phyloP scores from a whole-genome alignment of 2,888 invertebrate genomes.

The Drosophila helvetica region DNA sequence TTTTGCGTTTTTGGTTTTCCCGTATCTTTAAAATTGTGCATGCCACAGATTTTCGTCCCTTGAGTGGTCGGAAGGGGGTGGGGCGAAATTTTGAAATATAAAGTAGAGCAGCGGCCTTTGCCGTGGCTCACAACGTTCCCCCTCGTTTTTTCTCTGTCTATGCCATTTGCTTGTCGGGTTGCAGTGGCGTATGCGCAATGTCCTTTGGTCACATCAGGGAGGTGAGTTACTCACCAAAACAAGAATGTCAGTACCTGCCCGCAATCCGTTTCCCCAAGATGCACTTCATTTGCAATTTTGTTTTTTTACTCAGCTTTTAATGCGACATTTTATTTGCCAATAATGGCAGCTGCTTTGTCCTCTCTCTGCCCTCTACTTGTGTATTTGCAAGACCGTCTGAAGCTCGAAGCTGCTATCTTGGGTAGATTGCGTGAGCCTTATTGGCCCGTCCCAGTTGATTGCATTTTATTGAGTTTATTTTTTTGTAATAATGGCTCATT shows the following conservation, averaged over 20 bases:
- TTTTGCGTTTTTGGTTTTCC: too few species aligned
- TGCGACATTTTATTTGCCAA: slow-evolving; percentile 37
- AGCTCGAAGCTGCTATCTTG: neutral
- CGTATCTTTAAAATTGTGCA: too few species aligned
- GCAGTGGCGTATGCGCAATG: slow-evolving; percentile 40
- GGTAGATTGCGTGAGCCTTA: slow-evolving; percentile 14
- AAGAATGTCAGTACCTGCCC: slow-evolving; percentile 13
- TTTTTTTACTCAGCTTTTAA: slow-evolving; percentile 28
- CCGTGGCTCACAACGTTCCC: too few species aligned
- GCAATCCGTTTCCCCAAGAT: slow-evolving; percentile 18
- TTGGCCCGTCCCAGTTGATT: slow-evolving; percentile 16
- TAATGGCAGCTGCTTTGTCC: slow-evolving; percentile 12
- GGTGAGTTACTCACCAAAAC: slow-evolving; percentile 5
- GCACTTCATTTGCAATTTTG: slow-evolving; percentile 42
- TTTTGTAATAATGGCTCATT: slow-evolving; percentile 22
- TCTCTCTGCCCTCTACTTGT: neutral
- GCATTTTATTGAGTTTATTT: slow-evolving; percentile 33
- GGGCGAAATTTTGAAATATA: too few species aligned
- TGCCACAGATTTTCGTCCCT: too few species aligned
- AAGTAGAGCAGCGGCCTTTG: too few species aligned
- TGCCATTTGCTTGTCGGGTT: slow-evolving; percentile 4
- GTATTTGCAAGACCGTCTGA: slow-evolving; percentile 36
- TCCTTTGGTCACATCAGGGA: slow-evolving; percentile 21
- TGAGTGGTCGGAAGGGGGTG: too few species aligned
- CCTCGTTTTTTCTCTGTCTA: slow-evolving; percentile 1